Conservation (phyloP, 1,140 invertebrate genomes). For the Myzus persicae region DNA sequence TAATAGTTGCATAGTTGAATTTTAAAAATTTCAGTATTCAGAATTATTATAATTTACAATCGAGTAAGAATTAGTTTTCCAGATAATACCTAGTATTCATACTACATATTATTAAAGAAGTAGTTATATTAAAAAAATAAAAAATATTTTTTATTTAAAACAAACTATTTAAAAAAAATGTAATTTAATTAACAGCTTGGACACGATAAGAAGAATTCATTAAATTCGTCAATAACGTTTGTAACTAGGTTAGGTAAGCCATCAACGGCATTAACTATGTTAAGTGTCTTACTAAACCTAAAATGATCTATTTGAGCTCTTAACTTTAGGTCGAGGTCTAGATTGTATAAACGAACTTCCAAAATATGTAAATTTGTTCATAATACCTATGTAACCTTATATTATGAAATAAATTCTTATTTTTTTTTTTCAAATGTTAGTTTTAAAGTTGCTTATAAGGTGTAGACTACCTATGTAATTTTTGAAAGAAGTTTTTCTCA, state of each 20-base stretch:
- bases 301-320: not conserved
- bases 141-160: too few relatives aligned
- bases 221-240: not conserved
- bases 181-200: not conserved
- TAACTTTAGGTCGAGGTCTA: too few relatives aligned
- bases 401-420: not conserved
- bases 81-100: too few relatives aligned
- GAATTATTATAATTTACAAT: not conserved
- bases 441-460: too few relatives aligned
- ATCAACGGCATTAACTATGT: not conserved
- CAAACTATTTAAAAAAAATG: too few relatives aligned
- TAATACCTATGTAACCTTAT: too few relatives aligned
- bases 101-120: too few relatives aligned
- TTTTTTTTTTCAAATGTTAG: too few relatives aligned
- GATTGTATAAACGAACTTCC: not conserved
- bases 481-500: too few relatives aligned
- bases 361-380: not conserved
- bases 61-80: not conserved
- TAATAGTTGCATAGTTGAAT: not conserved
- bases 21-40: not conserved
- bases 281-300: not conserved
- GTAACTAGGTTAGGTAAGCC: not conserved
- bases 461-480: too few relatives aligned
- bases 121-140: too few relatives aligned
- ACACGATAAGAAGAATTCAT: not conserved